Percentiles rank a stretch among this genome's conserved stretches.
Evolutionary conservation across 92 coral and sea anemone species (phyloP).

Genomic region (Anthopleura xanthogrammica): DNA sequence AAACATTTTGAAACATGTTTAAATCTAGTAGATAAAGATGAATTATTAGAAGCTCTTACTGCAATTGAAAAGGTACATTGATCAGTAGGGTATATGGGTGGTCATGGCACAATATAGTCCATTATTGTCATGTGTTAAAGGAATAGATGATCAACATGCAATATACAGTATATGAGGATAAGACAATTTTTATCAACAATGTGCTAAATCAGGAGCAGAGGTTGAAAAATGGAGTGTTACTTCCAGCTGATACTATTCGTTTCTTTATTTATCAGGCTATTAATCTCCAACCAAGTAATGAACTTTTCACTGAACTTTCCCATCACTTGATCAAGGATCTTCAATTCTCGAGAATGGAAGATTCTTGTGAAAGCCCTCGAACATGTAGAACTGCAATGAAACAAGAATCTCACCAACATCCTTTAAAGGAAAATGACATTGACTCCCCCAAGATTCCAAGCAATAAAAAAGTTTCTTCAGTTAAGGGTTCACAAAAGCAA

Average conservation of each 20-base stretch:
- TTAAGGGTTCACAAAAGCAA: background rate
- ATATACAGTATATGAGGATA: no score
- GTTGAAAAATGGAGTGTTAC: no score
- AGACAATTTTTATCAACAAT: no score
- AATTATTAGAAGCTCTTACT: slow-evolving; percentile 38
- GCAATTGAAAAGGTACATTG: slow-evolving; percentile 29
- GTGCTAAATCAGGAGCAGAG: no score
- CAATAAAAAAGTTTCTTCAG: no score
- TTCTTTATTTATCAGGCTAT: slow-evolving; percentile 39
- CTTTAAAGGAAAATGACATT: no score
- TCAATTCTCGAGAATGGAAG: background rate
- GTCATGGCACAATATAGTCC: no score
- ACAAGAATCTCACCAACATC: background rate
- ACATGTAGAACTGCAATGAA: background rate
- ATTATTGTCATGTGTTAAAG: no score
- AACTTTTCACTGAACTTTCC: slow-evolving; percentile 38
- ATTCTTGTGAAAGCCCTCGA: background rate
- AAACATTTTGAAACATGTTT: slow-evolving; percentile 25
- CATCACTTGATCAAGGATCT: background rate
- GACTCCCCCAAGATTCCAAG: no score
- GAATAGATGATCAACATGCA: no score
- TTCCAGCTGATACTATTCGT: background rate
- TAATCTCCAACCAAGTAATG: slow-evolving; percentile 22
- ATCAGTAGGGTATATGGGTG: no score
- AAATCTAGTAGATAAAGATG: slow-evolving; percentile 41